Evolutionary conservation across 2,888 invertebrate genomes (phyloP).

Genomic region (Mythimna ferrago): DNA sequence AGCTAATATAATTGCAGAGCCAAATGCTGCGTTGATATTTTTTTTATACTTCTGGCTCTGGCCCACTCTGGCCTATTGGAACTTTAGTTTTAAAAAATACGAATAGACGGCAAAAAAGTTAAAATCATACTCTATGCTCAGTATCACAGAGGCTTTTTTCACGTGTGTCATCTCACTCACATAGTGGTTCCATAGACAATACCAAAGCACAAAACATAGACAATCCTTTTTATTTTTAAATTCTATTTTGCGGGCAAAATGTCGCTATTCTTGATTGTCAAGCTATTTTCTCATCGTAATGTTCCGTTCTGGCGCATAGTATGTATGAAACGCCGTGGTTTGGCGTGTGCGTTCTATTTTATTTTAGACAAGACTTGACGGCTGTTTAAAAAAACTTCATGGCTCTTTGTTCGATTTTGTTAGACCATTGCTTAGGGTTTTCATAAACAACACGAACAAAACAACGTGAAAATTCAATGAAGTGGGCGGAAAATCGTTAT

Average conservation of each 20-base stretch:
- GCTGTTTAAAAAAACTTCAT: slow-evolving; percentile 86
- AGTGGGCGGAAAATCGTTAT: slow-evolving; percentile 79
- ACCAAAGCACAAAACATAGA: slow-evolving; percentile 67
- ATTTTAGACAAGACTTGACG: slow-evolving; percentile 90
- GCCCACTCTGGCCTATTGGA: neutral
- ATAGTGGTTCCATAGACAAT: slow-evolving; percentile 72
- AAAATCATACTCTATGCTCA: slow-evolving; percentile 26
- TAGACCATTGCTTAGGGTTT: slow-evolving; percentile 82
- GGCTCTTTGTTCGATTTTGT: slow-evolving; percentile 80
- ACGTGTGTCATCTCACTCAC: slow-evolving; percentile 23
- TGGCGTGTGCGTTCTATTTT: slow-evolving; percentile 89
- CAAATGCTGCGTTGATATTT: neutral
- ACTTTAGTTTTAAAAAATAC: too few species aligned
- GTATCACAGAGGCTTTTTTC: slow-evolving; percentile 25
- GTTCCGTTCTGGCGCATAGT: slow-evolving; percentile 90
- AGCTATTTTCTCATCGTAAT: slow-evolving; percentile 91
- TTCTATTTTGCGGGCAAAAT: slow-evolving; percentile 86
- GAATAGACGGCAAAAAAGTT: neutral
- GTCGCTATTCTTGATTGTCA: slow-evolving; percentile 90
- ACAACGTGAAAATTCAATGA: slow-evolving; percentile 84
- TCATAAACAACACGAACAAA: slow-evolving; percentile 87
- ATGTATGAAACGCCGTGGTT: slow-evolving; percentile 89
- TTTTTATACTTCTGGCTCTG: neutral
- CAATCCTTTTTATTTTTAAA: slow-evolving; percentile 81
- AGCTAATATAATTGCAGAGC: neutral